Percentiles rank a stretch among this genome's conserved stretches.
phyloP scores from a whole-genome alignment of 2,113 vertebrate genomes.

The Gallinago paraguaiae region DNA sequence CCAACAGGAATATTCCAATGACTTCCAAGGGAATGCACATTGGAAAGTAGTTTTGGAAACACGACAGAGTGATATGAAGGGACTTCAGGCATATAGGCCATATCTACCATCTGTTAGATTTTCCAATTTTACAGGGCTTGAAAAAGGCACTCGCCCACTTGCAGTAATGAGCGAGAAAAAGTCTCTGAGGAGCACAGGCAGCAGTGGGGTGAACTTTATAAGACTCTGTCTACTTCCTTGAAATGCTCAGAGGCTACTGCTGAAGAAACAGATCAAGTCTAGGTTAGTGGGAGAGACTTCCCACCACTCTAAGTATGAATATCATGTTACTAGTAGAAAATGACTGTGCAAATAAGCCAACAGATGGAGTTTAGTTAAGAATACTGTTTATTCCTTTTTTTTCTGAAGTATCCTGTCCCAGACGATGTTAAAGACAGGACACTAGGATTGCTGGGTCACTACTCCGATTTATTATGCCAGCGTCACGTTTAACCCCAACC shows the following conservation, averaged over 20 bases:
- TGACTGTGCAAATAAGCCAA: conserved; percentile 28
- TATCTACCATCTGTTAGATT: conserved; percentile 59
- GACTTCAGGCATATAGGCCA: conserved; percentile 51
- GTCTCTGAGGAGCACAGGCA: conserved; percentile 31
- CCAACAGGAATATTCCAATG: neutral
- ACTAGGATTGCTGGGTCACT: neutral
- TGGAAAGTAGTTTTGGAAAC: conserved; percentile 41
- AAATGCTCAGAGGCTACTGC: conserved; percentile 29
- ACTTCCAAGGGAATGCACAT: conserved; percentile 3
- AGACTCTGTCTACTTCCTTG: conserved; percentile 39
- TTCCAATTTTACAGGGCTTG: conserved; percentile 62
- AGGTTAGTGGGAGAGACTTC: conserved; percentile 20
- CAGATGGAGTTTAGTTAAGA: neutral
- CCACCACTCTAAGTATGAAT: conserved; percentile 8
- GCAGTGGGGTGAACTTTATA: conserved; percentile 41
- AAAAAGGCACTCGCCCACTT: conserved; percentile 70
- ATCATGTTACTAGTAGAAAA: conserved; percentile 37
- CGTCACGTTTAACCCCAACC: neutral
- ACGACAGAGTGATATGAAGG: conserved; percentile 1
- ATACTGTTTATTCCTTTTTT: neutral
- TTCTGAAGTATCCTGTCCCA: neutral
- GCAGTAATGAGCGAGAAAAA: conserved; percentile 57
- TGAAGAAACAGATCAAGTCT: conserved; percentile 36
- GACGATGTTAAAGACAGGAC: neutral
- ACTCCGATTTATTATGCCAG: neutral